Evolutionary conservation across 2,888 invertebrate genomes (phyloP), one percentile per base, ranked within the genome.

Genomic region (Drosophila acutilabella): DNA sequence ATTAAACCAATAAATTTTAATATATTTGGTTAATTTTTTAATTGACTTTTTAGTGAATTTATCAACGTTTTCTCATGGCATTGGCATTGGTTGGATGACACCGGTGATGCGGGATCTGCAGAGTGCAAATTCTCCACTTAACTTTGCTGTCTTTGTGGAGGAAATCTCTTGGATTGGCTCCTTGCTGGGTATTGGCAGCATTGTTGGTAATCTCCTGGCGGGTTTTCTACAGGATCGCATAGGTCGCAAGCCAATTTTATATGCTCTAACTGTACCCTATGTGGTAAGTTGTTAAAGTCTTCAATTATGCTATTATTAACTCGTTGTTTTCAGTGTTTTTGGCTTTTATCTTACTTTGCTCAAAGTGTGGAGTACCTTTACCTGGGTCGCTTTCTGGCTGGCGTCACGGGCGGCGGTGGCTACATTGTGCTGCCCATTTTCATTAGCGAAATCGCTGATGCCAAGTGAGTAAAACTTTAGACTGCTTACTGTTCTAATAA

Each of bases 401-500:
- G 92, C 18, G 54, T 90, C 13, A 89, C 90, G 0, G 92, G 92
- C 1, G 92, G 92, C 13, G 91, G 88, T 5, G 69, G 89, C 3
- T 92, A 89, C 52, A 77, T 91, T 6, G 84, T 89, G 0, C 57
- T 92, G 4, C 91, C 92, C 40, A 86, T 92, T 14, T 92, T 87
- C 59, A 87, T 92, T 0, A 85, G 91, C 13, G 92, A 92, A 79
- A 92, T 92, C 52, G 86, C 92, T 0, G 91, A 92, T 66, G 74
- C 84, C 23, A 83, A 79, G 92, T 92, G 62, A 78, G 90, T 64
- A 18, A 18, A 18, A 18, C 2, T 18, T 2, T 18, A 1, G 18
- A 18, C 18, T 18, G 1, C 18, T 18, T 18, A 18, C n/a, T n/a
- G n/a, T n/a, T 18, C 18, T 18, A 18, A 18, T 18, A 18, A 18